Evolutionary conservation across 1,140 invertebrate genomes (phyloP).

Genomic region (Drosophila sp.): DNA sequence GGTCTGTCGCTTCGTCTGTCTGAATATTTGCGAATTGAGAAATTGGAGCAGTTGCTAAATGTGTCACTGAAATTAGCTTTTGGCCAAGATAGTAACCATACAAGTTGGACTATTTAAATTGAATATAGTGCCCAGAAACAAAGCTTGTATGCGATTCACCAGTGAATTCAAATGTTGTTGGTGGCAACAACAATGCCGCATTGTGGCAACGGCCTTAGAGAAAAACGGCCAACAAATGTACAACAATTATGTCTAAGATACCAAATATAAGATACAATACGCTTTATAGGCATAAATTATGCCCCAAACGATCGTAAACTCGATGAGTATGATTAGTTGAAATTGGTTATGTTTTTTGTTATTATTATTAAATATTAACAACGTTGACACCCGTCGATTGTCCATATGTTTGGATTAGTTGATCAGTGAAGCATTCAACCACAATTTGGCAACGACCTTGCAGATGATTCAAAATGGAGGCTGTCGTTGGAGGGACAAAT

Average conservation of each 20-base stretch:
- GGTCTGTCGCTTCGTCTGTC: conserved; percentile 11
- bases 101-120: conserved; percentile 27
- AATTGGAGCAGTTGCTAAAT: conserved; percentile 61
- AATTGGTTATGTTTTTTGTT: background rate
- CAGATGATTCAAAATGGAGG: background rate
- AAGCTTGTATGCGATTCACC: conserved; percentile 6
- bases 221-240: conserved; percentile 14
- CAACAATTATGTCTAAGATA: conserved; percentile 30
- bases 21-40: conserved; percentile 59
- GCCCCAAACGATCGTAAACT: conserved; percentile 16
- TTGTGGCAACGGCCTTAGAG: conserved; percentile 22
- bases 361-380: conserved; percentile 3
- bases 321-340: conserved; percentile 32
- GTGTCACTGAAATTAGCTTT: conserved; percentile 58
- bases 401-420: conserved; percentile 43
- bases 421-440: conserved; percentile 52
- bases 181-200: conserved; percentile 26
- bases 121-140: conserved; percentile 5
- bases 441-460: conserved; percentile 69
- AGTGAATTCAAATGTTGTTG: background rate
- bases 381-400: conserved; percentile 36
- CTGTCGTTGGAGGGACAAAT: background rate
- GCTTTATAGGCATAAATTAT: conserved; percentile 46
- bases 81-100: conserved; percentile 26
- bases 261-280: conserved; percentile 34